Evolutionary conservation across 2,113 vertebrate genomes (phyloP).

Genomic region (Condylura cristata): DNA sequence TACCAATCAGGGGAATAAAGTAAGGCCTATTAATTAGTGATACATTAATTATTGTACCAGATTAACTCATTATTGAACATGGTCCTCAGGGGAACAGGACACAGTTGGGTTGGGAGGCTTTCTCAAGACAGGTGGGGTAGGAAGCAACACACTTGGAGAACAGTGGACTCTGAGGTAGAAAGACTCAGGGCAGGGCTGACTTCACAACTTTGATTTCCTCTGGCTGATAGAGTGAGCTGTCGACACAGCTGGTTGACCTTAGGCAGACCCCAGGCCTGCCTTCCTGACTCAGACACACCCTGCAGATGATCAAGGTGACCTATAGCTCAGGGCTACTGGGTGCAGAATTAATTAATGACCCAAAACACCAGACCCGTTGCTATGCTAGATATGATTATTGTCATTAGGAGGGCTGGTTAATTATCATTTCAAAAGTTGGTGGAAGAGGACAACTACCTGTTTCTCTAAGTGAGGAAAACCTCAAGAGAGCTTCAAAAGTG

Average conservation of each 20-base stretch:
- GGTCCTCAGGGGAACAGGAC: background rate
- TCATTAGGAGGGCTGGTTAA: constrained; percentile 66
- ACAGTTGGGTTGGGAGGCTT: background rate
- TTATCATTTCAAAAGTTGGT: constrained; percentile 59
- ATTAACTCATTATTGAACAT: background rate
- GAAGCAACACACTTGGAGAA: background rate
- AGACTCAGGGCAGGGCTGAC: background rate
- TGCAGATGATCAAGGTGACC: constrained; percentile 68
- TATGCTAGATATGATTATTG: constrained; percentile 55
- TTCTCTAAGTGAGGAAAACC: background rate
- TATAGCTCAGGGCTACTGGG: constrained; percentile 54
- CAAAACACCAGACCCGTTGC: constrained; percentile 42
- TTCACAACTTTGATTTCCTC: constrained; percentile 2
- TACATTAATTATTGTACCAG: background rate
- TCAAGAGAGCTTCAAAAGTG: background rate
- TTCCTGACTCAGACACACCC: constrained; percentile 48
- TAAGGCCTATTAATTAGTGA: background rate
- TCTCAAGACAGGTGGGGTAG: background rate
- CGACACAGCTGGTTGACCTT: constrained; percentile 48
- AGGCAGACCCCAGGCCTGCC: background rate
- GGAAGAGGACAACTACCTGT: background rate
- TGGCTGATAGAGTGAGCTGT: background rate
- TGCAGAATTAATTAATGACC: constrained; percentile 68
- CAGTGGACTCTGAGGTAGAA: background rate
- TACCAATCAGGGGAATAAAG: background rate